phyloP scores from a whole-genome alignment of 2,113 vertebrate species.

The Apistogramma diplotaenia region DNA sequence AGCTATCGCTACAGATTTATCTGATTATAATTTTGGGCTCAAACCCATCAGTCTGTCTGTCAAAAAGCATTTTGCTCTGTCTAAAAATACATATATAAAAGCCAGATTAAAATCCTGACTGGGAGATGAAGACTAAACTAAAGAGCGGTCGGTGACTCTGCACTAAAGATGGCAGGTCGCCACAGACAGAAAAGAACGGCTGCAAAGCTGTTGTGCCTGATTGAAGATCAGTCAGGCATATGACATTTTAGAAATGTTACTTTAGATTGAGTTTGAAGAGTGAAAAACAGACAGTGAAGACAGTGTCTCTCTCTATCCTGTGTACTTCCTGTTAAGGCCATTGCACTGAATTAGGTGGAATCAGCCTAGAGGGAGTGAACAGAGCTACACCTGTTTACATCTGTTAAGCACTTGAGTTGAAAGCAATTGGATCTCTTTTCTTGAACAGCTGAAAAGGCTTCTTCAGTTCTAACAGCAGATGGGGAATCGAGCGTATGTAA shows the following conservation, averaged over 20 bases:
- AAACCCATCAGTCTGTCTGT: not conserved
- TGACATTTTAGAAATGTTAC: not conserved
- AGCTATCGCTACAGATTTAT: not conserved
- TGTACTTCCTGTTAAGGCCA: too few relatives aligned
- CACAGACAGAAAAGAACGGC: not conserved
- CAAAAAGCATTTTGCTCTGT: not conserved
- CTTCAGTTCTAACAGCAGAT: not conserved
- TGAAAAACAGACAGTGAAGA: not conserved
- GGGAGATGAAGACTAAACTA: not conserved
- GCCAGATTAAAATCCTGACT: not conserved
- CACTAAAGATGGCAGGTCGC: not conserved
- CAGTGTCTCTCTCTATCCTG: not conserved
- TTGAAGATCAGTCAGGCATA: not conserved
- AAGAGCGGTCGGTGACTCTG: not conserved
- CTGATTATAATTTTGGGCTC: not conserved
- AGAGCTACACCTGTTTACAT: not conserved
- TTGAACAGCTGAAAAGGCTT: not conserved
- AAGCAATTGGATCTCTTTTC: not conserved
- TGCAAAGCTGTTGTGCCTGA: not conserved
- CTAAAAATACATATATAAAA: not conserved
- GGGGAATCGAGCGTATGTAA: not conserved
- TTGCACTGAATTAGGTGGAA: not conserved
- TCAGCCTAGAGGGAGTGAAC: not conserved
- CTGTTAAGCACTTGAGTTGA: not conserved
- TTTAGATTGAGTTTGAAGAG: not conserved